Evolutionary conservation across 2,888 invertebrate genomes (phyloP), one percentile per base, ranked within the genome.

Genomic region (Entomobrya multifasciata): DNA sequence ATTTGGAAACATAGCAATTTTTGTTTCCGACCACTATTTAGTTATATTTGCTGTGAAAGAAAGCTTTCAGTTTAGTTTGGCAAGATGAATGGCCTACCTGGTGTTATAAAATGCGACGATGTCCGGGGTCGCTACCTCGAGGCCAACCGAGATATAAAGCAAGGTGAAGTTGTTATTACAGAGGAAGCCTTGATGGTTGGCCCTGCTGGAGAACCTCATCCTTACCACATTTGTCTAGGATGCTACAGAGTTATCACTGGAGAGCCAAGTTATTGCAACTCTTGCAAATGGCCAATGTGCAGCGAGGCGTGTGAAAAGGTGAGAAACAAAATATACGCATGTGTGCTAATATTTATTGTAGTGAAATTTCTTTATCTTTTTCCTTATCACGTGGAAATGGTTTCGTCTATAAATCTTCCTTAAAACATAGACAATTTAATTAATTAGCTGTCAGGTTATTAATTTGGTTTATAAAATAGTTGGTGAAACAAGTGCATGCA

Each of bases 261-360:
- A 20, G 84, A 88, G n/a, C 86, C 87, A 10, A 41, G 74, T 55
- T 81, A 80, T 6, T 89, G 89, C 70, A 30, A 82, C 25, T 27
- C 62, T 44, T 89, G 89, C 57, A 89, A 89, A 72, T 89, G 89
- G 89, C 88, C 89, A 44, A 77, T 89, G 87, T 89, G 89, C 81
- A 85, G 85, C 60, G 89, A 89, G 36, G 78, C 86, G 1, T 89
- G 89, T 78, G 86, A 87, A 77, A 89, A 89, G 88, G 89, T 89
- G 60, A 72, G 89, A 20, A 1, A 20, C 55, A 20, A n/a, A n/a
- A n/a, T n/a, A n/a, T n/a, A n/a, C n/a, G n/a, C n/a, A n/a, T n/a
- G n/a, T n/a, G n/a, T n/a, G n/a, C n/a, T n/a, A n/a, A n/a, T n/a
- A n/a, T n/a, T n/a, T n/a, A n/a, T n/a, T n/a, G n/a, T n/a, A n/a